Evolutionary conservation across 2,888 invertebrate genomes (phyloP), one percentile per base, ranked within the genome.

Genomic region (Aphrophora alni): DNA sequence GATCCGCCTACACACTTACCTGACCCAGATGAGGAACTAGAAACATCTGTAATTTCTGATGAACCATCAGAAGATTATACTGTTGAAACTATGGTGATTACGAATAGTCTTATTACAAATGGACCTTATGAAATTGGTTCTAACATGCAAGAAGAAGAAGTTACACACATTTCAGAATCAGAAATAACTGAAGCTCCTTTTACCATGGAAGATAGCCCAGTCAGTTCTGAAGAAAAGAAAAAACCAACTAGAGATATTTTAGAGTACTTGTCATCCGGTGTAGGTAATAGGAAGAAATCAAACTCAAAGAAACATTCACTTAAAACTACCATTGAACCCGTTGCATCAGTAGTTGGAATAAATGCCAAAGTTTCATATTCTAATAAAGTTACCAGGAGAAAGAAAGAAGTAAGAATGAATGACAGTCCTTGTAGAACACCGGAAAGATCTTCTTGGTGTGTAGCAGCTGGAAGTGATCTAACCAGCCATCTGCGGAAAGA

Each of bases 261-360:
- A 85, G 95, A 95, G 85, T 94, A 93, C 86, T 89, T 95, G 82
- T 92, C 93, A 76, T 92, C 93, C 81, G 91, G 91, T 79, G 91
- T 91, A 0, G 92, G 93, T 86, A 92, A 91, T 87, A 94, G 94
- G 88, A 93, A 93, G 87, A 81, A 83, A 51, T 78, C 75, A 12
- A 80, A 77, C 73, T 77, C 81, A 8, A 77, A 81, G 21, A 77
- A 80, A 76, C 80, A 82, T 44, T 77, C 80, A 14, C 33, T 38
- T 27, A 71, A 70, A 26, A 74, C 75, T 44, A 38, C 24, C n/a
- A 77, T 71, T 14, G 70, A 69, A 38, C 44, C 76, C 10, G 59
- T 68, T 8, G 71, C 75, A 7, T 28, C 72, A 51, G 74, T 81
- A 27, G 74, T 81, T 21, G 81, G 81, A 51, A 75, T 81, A 27